These are phyloP conservation scores for Heliconius nattereri DNA, from an alignment of 1,140 invertebrate species.

Conservation along the genomic window DNA sequence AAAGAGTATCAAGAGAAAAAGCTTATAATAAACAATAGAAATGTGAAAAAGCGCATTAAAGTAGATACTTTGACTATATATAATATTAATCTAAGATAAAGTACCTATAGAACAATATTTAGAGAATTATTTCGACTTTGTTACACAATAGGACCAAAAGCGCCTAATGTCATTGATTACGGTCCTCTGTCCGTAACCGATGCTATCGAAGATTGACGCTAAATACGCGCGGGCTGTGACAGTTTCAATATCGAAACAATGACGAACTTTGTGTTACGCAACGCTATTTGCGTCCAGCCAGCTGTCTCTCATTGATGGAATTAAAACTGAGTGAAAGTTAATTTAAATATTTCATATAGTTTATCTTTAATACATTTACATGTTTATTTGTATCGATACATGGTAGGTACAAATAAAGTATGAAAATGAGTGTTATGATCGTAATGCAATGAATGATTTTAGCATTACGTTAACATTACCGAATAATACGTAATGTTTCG, in stretches of 20 bases:
- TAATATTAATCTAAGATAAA: neutral
- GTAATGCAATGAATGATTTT: conserved; percentile 54
- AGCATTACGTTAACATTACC: conserved; percentile 71
- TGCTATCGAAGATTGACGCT: conserved; percentile 78
- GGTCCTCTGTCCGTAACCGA: conserved; percentile 59
- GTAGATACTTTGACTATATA: neutral
- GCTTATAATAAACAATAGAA: neutral
- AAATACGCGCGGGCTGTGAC: conserved; percentile 74
- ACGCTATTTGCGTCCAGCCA: conserved; percentile 65
- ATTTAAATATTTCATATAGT: conserved; percentile 44
- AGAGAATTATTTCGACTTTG: neutral
- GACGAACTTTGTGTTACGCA: conserved; percentile 68
- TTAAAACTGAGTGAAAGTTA: conserved; percentile 72
- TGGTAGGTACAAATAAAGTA: neutral
- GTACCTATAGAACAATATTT: neutral
- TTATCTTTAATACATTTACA: neutral
- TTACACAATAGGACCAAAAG: conserved; percentile 60
- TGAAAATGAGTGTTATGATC: conserved; percentile 36
- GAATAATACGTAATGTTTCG: conserved; percentile 77
- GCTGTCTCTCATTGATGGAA: conserved; percentile 61
- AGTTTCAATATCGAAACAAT: conserved; percentile 78
- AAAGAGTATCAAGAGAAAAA: too few species aligned
- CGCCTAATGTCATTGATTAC: conserved; percentile 62
- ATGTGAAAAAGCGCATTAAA: neutral
- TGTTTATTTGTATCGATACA: neutral